Evolutionary conservation across 2,888 invertebrate genomes (phyloP).

Genomic region (Tillus elongatus): DNA sequence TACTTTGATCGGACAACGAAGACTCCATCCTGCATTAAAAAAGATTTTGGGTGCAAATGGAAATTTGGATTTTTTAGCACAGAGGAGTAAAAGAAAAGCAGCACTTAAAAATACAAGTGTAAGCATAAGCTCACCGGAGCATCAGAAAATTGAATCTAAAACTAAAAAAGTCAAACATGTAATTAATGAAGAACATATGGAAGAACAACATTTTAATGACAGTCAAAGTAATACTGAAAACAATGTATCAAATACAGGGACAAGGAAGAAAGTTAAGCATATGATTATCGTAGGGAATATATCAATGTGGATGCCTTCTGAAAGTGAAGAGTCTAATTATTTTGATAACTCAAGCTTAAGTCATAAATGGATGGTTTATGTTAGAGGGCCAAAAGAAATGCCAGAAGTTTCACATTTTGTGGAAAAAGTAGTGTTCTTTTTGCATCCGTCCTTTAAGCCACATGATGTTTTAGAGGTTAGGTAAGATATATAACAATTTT

Average conservation of each 20-base stretch:
- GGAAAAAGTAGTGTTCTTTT: slow-evolving; percentile 64
- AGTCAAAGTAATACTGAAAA: slow-evolving; percentile 13
- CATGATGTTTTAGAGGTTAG: slow-evolving; percentile 73
- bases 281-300: slow-evolving; percentile 59
- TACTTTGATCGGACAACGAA: slow-evolving; percentile 33
- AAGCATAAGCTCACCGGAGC: slow-evolving; percentile 16
- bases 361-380: slow-evolving; percentile 87
- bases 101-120: slow-evolving; percentile 14
- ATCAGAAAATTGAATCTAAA: slow-evolving; percentile 13
- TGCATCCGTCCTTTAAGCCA: slow-evolving; percentile 81
- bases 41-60: slow-evolving; percentile 57
- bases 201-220: neutral
- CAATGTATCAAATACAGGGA: neutral
- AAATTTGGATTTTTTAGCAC: slow-evolving; percentile 12
- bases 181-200: too few relatives aligned
- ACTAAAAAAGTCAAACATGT: too few relatives aligned
- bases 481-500: slow-evolving; percentile 43
- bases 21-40: slow-evolving; percentile 68
- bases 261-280: slow-evolving; percentile 34
- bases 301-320: slow-evolving; percentile 70
- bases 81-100: slow-evolving; percentile 18
- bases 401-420: slow-evolving; percentile 55
- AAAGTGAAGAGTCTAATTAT: too few relatives aligned
- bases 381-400: slow-evolving; percentile 57
- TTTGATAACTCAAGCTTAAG: slow-evolving; percentile 66